Evolutionary conservation across 2,113 vertebrate genomes (phyloP), one percentile per base, ranked within the genome.

Genomic region (Aphyosemion australe): DNA sequence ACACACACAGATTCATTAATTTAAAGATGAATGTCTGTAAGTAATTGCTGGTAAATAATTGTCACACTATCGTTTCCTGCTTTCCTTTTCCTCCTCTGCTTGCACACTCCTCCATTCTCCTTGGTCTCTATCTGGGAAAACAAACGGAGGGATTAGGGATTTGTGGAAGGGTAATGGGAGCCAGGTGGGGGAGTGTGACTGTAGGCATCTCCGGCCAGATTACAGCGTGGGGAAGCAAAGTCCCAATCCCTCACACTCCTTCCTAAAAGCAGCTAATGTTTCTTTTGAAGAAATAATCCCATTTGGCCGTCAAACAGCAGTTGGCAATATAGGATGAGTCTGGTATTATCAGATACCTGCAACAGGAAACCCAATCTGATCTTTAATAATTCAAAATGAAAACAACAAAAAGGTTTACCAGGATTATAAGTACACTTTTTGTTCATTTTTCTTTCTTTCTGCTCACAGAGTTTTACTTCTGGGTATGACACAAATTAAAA

Each of bases 101-200:
- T 26, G 12, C 66, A 31, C 80, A 48, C 56, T 68, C 74, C 65
- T 80, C 68, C 69, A 76, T 79, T 88, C 76, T 83, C 83, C 74
- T 84, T 16, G 49, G 75, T 79, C 84, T 89, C 86, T 88, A 87
- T 91, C 86, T 74, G 82, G 84, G 82, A 91, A 91, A 91, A 91
- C 88, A 91, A 91, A 90, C 87, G 67, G 70, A 89, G 85, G 90
- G 88, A 88, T 91, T 91, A 90, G 58, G 86, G 88, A 86, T 90
- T 88, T 88, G 86, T 74, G 81, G 83, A 83, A 62, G 71, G 63
- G 82, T 91, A 92, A 90, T 91, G 82, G 86, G 84, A 90, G 89
- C 86, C 88, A 91, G 89, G 86, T 90, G 89, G 85, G 88, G 74
- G 79, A 85, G 84, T 88, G 89, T 82, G 90, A 91, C 87, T 83